Percentiles rank a stretch among this genome's conserved stretches.
Conservation (phyloP, 2,888 invertebrate genomes). For the Crioceris asparagi region DNA sequence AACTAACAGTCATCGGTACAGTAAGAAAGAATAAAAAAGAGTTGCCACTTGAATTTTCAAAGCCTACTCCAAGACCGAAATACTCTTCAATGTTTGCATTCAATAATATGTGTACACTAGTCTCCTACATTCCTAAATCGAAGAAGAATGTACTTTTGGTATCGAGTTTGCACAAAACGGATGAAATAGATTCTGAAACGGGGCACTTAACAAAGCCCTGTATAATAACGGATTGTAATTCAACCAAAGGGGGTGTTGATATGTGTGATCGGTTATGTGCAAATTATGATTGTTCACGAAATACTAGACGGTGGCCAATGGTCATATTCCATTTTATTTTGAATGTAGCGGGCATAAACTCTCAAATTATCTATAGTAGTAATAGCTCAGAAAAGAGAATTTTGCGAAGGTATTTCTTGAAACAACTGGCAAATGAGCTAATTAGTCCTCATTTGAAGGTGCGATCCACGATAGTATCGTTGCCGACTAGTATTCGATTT, state of each 20-base stretch:
- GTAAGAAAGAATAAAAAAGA: neutral
- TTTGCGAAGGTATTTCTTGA: no score
- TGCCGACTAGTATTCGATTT: no score
- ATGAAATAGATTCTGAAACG: neutral
- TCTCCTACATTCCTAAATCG: neutral
- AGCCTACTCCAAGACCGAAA: neutral
- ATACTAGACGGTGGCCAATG: conserved; percentile 4
- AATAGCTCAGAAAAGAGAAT: no score
- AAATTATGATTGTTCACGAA: neutral
- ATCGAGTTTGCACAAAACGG: neutral
- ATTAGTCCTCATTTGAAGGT: no score
- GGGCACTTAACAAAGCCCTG: neutral
- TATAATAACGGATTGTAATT: neutral
- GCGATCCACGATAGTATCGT: no score
- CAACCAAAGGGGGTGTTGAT: neutral
- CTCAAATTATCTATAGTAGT: conserved; percentile 1
- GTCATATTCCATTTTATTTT: conserved; percentile 1
- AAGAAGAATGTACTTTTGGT: neutral
- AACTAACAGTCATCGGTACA: neutral
- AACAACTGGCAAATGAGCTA: no score
- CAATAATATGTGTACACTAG: neutral
- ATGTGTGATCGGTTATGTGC: neutral
- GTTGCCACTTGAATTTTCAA: neutral
- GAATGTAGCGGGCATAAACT: conserved; percentile 4
- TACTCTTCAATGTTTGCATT: neutral